Evolutionary conservation across 2,113 vertebrate genomes (phyloP).

Genomic region (Madoqua kirkii): DNA sequence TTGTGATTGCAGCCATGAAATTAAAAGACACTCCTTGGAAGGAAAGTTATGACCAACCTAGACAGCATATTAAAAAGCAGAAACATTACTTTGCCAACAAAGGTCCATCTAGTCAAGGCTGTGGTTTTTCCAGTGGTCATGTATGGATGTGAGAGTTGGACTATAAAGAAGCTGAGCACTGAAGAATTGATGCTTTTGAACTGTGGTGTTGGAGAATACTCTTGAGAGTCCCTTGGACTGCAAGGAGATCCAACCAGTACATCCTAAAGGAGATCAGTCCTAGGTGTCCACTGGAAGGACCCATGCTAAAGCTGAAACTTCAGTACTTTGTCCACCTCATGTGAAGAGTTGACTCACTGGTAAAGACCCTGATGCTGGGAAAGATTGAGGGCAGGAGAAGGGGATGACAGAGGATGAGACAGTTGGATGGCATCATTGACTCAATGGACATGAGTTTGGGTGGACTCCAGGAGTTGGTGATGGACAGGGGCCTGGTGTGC

Average conservation of each 20-base stretch:
- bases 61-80: neutral
- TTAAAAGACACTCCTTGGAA: neutral
- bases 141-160: neutral
- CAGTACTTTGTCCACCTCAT: neutral
- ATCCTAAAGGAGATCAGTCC: neutral
- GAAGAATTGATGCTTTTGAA: neutral
- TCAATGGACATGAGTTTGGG: neutral
- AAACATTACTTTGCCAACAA: neutral
- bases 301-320: neutral
- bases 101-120: neutral
- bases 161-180: neutral
- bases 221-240: neutral
- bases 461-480: neutral
- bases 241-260: neutral
- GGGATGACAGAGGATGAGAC: fast-evolving
- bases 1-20: neutral
- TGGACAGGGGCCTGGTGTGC: neutral
- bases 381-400: neutral
- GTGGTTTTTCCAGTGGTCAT: neutral
- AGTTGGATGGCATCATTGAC: neutral
- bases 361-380: neutral
- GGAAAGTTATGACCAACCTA: neutral
- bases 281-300: neutral
- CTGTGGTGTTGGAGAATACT: neutral
- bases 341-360: neutral